Percentiles rank a stretch among this genome's conserved stretches.
phyloP scores from a whole-genome alignment of 1,140 invertebrate species.

The Cephus cinctus region DNA sequence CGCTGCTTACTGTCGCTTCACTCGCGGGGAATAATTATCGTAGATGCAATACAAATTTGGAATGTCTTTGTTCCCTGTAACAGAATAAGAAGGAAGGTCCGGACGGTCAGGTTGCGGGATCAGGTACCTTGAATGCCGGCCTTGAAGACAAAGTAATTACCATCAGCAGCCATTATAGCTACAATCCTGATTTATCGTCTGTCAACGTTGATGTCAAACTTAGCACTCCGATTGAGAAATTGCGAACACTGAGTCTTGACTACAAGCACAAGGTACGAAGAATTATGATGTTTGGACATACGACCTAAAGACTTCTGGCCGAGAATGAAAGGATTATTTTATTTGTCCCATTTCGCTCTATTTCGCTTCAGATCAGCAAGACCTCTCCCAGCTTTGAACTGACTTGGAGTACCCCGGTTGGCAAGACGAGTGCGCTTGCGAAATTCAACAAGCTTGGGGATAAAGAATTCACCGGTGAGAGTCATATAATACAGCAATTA shows the following conservation, averaged over 20 bases:
- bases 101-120: too few species aligned
- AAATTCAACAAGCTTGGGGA: conserved; percentile 59
- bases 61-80: too few species aligned
- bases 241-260: conserved; percentile 58
- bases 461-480: conserved; percentile 58
- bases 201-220: conserved; percentile 29
- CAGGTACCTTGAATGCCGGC: too few species aligned
- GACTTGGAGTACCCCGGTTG: conserved; percentile 37
- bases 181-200: conserved; percentile 19
- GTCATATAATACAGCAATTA: conserved; percentile 35
- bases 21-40: too few species aligned
- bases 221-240: conserved; percentile 52
- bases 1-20: too few species aligned
- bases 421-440: conserved; percentile 55
- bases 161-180: conserved; percentile 21
- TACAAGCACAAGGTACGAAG: conserved; percentile 59
- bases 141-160: conserved; percentile 27
- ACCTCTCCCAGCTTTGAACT: conserved; percentile 45
- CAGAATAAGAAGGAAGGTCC: too few species aligned
- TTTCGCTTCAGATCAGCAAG: too few species aligned
- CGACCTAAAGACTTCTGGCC: too few species aligned
- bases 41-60: too few species aligned
- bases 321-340: too few species aligned
- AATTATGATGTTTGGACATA: too few species aligned
- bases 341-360: too few species aligned